Percentiles rank a stretch among this genome's conserved stretches.
These are phyloP conservation scores for Cataglyphis albicans DNA, from an alignment of 2,888 invertebrate genomes.

Conservation along the genomic window DNA sequence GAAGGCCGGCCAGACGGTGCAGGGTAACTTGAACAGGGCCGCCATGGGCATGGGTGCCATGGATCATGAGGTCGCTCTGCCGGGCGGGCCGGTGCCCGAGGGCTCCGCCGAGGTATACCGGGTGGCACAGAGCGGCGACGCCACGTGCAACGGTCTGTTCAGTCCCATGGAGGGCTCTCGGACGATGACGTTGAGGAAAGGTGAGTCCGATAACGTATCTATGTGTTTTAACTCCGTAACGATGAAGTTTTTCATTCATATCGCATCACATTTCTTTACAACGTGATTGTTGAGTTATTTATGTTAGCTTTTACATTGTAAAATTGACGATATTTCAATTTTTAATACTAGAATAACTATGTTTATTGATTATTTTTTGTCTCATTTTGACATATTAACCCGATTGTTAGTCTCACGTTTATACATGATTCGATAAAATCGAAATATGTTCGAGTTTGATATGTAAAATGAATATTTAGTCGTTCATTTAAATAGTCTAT, in stretches of 20 bases:
- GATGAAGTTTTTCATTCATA: not conserved
- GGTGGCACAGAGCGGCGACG: conserved; percentile 96
- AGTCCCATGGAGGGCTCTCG: conserved; percentile 95
- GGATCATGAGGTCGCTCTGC: conserved; percentile 82
- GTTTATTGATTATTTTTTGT: not conserved
- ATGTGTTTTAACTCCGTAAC: not conserved
- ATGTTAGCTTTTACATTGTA: not conserved
- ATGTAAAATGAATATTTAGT: not conserved
- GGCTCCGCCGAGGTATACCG: conserved; percentile 88
- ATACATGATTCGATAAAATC: not conserved
- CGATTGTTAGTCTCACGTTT: not conserved
- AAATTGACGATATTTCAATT: not conserved
- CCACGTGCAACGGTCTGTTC: conserved; percentile 96
- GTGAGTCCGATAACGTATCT: conserved; percentile 86
- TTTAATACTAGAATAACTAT: not conserved
- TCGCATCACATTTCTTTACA: not conserved
- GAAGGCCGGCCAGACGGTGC: conserved; percentile 88
- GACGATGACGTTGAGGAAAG: conserved; percentile 93
- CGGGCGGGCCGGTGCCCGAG: conserved; percentile 81
- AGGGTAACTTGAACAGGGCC: conserved; percentile 79
- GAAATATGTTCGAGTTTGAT: not conserved
- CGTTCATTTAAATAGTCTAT: not conserved
- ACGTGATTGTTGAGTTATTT: not conserved
- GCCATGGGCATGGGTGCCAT: conserved; percentile 80
- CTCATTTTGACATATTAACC: not conserved